Base-by-base conservation (phyloP, 2,797 vertebrate genomes). In the Babyrousa celebensis region DNA sequence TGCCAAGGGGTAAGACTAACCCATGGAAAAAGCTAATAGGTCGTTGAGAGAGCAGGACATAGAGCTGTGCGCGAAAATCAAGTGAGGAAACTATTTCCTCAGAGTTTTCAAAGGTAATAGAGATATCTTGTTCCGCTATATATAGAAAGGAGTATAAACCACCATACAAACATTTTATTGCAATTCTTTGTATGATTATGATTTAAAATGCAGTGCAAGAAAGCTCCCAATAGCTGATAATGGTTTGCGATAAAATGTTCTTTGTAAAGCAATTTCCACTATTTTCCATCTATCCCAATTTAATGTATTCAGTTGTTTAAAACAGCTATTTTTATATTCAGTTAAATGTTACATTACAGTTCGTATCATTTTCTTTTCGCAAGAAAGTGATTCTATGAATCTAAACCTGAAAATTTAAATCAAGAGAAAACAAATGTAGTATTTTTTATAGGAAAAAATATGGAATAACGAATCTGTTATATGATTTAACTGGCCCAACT, bases 231-330 rank as follows among this genome's bases (percentile, higher is more conserved):
- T 92, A 96, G 94, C 95, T 94, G 94, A 96, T 93, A 97, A 97
- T 97, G 87, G 72, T 75, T 97, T 95, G 85, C 90, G 91, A 96
- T 96, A 96, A 96, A 98, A 84, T 96, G 93, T 89, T 97, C 96
- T 97, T 95, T 97, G 95, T 97, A 95, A 96, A 96, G 93, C 78
- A 97, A 95, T 97, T 97, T 97, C 78, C 87, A 95, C 93, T 95
- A 97, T 97, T 97, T 97, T 95, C 96, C 85, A 96, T 97, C 93
- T 93, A 93, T 5, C 87, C 85, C 93, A 87, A 97, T 95, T 96
- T 97, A 97, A 96, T 88, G 74, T 95, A 96, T 96, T 97, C 91
- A 10, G 96, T 93, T 96, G 87, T 97, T 97, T 98, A 96, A 97
- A 97, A 94, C 77, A 96, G 94, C 80, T 97, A 95, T 96, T 97